Conservation (phyloP, 2,888 invertebrate species). For the Lasioglossum pauxillum region DNA sequence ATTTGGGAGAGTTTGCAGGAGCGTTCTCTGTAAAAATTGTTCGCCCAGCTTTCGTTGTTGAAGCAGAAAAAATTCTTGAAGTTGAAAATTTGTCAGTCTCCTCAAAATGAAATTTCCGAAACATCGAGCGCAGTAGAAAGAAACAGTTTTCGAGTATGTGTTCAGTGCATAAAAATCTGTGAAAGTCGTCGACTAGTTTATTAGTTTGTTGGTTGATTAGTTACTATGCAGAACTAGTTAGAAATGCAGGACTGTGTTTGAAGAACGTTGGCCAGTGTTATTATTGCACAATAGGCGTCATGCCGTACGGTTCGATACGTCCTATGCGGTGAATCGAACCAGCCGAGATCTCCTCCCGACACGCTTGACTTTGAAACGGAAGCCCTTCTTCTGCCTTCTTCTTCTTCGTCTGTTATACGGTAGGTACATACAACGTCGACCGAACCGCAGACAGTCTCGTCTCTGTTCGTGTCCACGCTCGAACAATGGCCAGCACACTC, state of each 20-base stretch:
- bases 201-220: not conserved
- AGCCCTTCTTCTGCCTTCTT: conserved; percentile 2
- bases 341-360: conserved; percentile 6
- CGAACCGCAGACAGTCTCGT: conserved; percentile 27
- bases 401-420: not conserved
- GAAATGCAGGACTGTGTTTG: not conserved
- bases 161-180: no score
- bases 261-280: not conserved
- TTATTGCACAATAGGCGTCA: not conserved
- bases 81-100: no score
- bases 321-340: conserved; percentile 3
- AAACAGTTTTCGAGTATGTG: not conserved
- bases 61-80: no score
- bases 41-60: no score
- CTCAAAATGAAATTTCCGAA: no score
- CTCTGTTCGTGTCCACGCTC: conserved; percentile 29
- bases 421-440: not conserved
- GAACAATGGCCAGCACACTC: conserved; percentile 54
- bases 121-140: no score
- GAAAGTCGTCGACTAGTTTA: not conserved
- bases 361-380: conserved; percentile 45
- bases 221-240: not conserved
- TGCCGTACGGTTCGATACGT: not conserved
- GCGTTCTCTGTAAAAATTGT: no score
- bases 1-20: not conserved